A percentile compares a stretch with the other conserved stretches of the same genome.
Evolutionary conservation across 1,140 invertebrate species (phyloP).

Genomic region (Pristionchus pacificus): DNA sequence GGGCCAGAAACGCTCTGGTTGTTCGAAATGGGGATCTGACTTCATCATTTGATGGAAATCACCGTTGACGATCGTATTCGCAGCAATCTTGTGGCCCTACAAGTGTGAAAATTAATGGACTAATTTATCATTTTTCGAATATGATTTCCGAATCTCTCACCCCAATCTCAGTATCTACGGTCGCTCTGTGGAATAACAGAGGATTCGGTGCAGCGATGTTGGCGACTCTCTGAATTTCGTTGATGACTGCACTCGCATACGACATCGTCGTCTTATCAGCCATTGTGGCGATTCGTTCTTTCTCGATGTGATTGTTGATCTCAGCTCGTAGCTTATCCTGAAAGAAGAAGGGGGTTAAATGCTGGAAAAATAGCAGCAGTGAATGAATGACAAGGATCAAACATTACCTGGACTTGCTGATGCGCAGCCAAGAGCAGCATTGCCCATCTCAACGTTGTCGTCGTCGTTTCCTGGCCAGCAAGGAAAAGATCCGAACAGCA

Average conservation of each 20-base stretch:
- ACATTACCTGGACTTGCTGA: background rate
- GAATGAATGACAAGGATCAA: no score
- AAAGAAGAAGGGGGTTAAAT: no score
- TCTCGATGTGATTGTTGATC: background rate
- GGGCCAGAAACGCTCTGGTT: background rate
- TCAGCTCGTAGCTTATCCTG: background rate
- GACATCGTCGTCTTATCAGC: background rate
- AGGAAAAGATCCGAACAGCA: background rate
- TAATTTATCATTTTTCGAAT: no score
- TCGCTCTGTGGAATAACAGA: background rate
- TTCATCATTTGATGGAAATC: background rate
- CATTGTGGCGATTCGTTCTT: background rate
- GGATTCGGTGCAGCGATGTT: background rate
- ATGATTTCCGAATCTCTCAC: no score
- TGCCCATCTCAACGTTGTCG: background rate
- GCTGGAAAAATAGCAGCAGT: no score
- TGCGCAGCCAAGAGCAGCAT: background rate
- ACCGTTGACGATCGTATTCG: background rate
- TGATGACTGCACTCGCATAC: background rate
- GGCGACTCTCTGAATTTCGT: background rate
- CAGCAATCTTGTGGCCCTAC: background rate
- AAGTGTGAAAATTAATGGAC: no score
- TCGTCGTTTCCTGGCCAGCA: background rate
- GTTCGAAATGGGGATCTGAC: background rate
- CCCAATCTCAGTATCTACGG: background rate